Conservation (phyloP, 2,797 vertebrate genomes). For the Onychomys arenicola region DNA sequence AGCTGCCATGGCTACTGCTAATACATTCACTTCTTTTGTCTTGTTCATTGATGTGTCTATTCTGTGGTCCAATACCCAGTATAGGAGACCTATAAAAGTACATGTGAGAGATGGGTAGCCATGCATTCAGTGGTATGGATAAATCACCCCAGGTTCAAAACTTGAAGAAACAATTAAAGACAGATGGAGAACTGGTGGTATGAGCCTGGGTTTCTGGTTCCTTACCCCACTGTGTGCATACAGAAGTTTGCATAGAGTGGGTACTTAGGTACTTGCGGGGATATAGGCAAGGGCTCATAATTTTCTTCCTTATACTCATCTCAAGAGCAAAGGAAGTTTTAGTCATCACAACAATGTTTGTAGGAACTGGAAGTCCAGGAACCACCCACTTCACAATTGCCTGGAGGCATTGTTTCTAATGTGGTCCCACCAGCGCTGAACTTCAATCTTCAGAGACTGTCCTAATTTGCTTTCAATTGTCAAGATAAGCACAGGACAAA, state of each 20-base stretch:
- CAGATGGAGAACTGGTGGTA: background rate
- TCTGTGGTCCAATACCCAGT: background rate
- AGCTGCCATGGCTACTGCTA: too few species aligned
- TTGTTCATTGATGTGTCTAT: background rate
- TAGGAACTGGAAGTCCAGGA: background rate
- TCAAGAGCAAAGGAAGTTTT: background rate
- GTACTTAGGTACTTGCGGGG: too few species aligned
- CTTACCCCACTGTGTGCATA: background rate
- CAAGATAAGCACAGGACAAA: background rate
- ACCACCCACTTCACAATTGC: background rate
- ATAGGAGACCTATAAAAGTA: background rate
- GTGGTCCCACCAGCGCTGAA: background rate
- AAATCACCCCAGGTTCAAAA: background rate
- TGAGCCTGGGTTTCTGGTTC: background rate
- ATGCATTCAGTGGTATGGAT: background rate
- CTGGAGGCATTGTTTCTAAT: background rate
- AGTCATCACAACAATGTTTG: background rate
- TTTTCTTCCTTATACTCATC: background rate
- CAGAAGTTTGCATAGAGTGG: background rate
- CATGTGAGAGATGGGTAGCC: background rate
- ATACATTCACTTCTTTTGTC: background rate
- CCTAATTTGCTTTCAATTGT: background rate
- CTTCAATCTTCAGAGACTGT: background rate
- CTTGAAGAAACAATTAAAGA: background rate
- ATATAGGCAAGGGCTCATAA: background rate